These are phyloP conservation scores for Hypsopygia costalis DNA, from an alignment of 2,888 invertebrate species.

Conservation along the genomic window DNA sequence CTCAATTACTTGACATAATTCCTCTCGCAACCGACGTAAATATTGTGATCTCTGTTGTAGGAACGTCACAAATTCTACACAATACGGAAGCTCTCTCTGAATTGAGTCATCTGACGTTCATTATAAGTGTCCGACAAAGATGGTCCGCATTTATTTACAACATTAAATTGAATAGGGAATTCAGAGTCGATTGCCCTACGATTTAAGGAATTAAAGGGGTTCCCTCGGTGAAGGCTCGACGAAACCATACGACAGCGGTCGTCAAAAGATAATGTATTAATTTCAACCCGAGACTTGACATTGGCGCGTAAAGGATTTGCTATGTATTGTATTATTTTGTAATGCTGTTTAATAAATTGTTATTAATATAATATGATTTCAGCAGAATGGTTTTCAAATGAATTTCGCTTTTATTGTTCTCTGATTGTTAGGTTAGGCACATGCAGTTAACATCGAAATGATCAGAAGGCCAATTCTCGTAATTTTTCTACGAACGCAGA, in stretches of 20 bases:
- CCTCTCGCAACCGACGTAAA: conserved; percentile 27
- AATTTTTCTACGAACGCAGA: too few relatives aligned
- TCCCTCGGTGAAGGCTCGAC: background rate
- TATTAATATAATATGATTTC: too few relatives aligned
- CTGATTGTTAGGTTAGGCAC: too few relatives aligned
- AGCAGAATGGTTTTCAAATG: too few relatives aligned
- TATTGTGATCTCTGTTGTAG: background rate
- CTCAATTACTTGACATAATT: conserved; percentile 16
- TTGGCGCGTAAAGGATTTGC: background rate
- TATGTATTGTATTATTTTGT: too few relatives aligned
- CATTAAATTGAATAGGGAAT: conserved; percentile 10
- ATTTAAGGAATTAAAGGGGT: background rate
- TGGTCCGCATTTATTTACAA: conserved; percentile 12
- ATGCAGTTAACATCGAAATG: too few relatives aligned
- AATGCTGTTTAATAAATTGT: too few relatives aligned
- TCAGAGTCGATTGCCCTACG: background rate
- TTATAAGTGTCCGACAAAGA: background rate
- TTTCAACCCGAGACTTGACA: background rate
- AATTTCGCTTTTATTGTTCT: too few relatives aligned
- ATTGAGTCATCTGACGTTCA: background rate
- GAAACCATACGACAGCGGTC: background rate
- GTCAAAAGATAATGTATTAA: background rate
- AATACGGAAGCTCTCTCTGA: background rate
- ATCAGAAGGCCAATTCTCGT: too few relatives aligned
- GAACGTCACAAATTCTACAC: conserved; percentile 7